phyloP scores from a whole-genome alignment of 1,140 invertebrate species.

The Zaprionus ghesquierei region DNA sequence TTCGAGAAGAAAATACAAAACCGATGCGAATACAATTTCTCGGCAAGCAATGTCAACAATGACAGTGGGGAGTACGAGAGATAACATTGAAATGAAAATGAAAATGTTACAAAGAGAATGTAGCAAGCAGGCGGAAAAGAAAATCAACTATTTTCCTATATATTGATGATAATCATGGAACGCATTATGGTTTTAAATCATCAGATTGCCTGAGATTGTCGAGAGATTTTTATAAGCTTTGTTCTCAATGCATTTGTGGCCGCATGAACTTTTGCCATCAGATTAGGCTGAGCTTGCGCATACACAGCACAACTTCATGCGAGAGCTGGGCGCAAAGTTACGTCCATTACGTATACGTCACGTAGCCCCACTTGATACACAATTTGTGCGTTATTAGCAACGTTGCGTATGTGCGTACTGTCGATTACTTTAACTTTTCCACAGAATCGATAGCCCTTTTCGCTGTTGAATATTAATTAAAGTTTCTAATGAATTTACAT shows the following conservation, averaged over 20 bases:
- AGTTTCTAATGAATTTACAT: constrained; percentile 50
- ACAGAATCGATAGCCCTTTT: constrained; percentile 14
- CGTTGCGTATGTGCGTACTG: too few species aligned
- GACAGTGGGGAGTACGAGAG: background rate
- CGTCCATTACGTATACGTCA: constrained; percentile 14
- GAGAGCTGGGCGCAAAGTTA: background rate
- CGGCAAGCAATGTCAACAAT: constrained; percentile 1
- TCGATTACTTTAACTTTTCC: background rate
- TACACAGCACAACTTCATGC: background rate
- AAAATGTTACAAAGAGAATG: background rate
- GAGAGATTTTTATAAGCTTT: background rate
- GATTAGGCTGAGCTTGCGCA: background rate
- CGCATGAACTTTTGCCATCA: background rate
- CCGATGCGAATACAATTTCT: background rate
- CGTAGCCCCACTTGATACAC: constrained; percentile 10
- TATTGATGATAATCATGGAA: background rate
- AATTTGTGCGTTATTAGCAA: constrained; percentile 4
- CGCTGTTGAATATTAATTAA: constrained; percentile 48
- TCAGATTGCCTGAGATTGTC: background rate
- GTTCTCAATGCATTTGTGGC: background rate
- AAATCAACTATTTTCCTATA: background rate
- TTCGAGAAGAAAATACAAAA: constrained; percentile 1
- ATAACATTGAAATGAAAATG: constrained; percentile 13
- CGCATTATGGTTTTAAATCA: constrained; percentile 22
- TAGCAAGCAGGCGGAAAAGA: background rate